Percentiles rank a stretch among this genome's conserved stretches.
These are phyloP conservation scores for Piprites chloris DNA, from an alignment of 2,113 vertebrate genomes.

Conservation along the genomic window DNA sequence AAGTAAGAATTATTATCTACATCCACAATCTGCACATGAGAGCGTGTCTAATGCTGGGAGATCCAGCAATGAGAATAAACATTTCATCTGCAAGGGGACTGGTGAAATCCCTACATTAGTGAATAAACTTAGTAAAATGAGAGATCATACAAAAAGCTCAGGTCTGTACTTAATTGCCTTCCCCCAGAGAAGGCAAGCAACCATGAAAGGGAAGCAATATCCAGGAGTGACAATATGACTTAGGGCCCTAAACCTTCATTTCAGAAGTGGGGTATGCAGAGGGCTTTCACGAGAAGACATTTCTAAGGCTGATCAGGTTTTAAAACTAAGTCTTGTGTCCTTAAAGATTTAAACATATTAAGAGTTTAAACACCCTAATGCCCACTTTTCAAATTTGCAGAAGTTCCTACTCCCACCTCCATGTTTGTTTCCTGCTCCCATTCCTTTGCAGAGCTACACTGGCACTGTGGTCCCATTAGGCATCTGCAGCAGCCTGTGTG, in stretches of 20 bases:
- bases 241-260: neutral
- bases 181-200: neutral
- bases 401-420: neutral
- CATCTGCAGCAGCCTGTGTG: neutral
- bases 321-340: neutral
- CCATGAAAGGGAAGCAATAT: neutral
- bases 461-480: neutral
- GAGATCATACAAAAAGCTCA: neutral
- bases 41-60: neutral
- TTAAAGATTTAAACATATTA: neutral
- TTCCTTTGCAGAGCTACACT: neutral
- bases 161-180: neutral
- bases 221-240: neutral
- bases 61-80: neutral
- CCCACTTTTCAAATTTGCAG: neutral
- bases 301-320: neutral
- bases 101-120: neutral
- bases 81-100: neutral
- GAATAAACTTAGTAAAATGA: neutral
- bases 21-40: neutral
- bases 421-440: neutral
- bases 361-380: neutral
- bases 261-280: neutral
- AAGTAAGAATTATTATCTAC: neutral
- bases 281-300: neutral